phyloP scores from a whole-genome alignment of 2,113 vertebrate species.

The Plecturocebus donacophilus region DNA sequence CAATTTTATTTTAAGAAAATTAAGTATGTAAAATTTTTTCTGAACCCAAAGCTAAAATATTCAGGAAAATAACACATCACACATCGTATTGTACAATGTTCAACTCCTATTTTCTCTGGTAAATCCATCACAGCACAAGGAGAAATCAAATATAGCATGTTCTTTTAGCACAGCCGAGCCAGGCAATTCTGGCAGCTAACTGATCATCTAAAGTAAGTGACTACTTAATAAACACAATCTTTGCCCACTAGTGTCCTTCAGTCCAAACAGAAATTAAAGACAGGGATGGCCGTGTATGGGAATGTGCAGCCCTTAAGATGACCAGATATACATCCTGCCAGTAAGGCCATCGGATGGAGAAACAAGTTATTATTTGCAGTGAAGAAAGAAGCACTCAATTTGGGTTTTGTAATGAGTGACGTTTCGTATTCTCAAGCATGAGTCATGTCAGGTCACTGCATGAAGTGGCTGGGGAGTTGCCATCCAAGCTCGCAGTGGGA shows the following conservation, averaged over 20 bases:
- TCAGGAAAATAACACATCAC: not conserved
- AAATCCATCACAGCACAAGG: not conserved
- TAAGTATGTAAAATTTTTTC: not conserved
- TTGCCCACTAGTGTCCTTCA: not conserved
- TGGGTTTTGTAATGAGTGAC: not conserved
- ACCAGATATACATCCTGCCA: not conserved
- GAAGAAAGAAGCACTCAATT: not conserved
- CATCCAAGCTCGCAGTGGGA: not conserved
- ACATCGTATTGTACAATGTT: not conserved
- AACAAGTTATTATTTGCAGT: not conserved
- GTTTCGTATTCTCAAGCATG: not conserved
- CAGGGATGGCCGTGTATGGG: not conserved
- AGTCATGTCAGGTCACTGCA: not conserved
- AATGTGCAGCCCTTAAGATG: not conserved
- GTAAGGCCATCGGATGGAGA: not conserved
- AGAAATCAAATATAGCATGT: not conserved
- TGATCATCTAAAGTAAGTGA: not conserved
- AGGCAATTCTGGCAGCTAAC: not conserved
- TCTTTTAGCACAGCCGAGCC: not conserved
- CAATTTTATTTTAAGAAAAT: slow-evolving; percentile 3
- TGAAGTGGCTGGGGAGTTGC: not conserved
- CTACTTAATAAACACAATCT: not conserved
- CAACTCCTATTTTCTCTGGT: not conserved
- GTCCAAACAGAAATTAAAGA: not conserved
- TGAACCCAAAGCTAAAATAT: not conserved